A percentile compares a stretch with the other conserved stretches of the same genome.
phyloP scores from a whole-genome alignment of 2,113 vertebrate genomes.

The Octodon degus region DNA sequence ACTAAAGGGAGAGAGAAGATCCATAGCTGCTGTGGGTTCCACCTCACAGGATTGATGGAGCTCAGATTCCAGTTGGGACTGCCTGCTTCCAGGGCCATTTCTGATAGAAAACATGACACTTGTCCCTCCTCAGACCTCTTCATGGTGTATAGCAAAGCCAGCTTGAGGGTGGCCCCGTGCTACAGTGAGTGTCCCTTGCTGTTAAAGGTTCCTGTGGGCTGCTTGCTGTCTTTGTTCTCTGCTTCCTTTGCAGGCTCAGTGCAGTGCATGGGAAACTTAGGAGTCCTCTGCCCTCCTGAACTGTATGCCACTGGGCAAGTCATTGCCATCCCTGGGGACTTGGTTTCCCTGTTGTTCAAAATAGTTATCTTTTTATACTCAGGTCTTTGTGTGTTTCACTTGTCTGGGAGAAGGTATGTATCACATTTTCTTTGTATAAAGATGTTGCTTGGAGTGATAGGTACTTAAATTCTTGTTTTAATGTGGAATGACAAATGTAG shows the following conservation, averaged over 20 bases:
- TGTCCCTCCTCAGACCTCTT: not conserved
- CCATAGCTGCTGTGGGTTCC: not conserved
- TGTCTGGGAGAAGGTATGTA: not conserved
- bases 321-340: not conserved
- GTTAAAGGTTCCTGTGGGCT: not conserved
- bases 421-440: slow-evolving; percentile 39
- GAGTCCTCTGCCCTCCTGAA: not conserved
- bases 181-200: not conserved
- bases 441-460: not conserved
- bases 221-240: not conserved
- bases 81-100: not conserved
- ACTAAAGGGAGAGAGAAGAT: not conserved
- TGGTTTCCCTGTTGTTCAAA: not conserved
- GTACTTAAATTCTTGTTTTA: slow-evolving; percentile 44
- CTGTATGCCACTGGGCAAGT: not conserved
- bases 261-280: not conserved
- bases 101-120: not conserved
- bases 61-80: not conserved
- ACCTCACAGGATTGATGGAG: not conserved
- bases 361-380: not conserved
- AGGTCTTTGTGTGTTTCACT: not conserved
- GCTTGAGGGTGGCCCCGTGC: not conserved
- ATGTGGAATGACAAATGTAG: not conserved
- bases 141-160: not conserved
- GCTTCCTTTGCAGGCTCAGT: not conserved